phyloP scores from a whole-genome alignment of 2,888 invertebrate genomes.

The Drosophila phalerata region DNA sequence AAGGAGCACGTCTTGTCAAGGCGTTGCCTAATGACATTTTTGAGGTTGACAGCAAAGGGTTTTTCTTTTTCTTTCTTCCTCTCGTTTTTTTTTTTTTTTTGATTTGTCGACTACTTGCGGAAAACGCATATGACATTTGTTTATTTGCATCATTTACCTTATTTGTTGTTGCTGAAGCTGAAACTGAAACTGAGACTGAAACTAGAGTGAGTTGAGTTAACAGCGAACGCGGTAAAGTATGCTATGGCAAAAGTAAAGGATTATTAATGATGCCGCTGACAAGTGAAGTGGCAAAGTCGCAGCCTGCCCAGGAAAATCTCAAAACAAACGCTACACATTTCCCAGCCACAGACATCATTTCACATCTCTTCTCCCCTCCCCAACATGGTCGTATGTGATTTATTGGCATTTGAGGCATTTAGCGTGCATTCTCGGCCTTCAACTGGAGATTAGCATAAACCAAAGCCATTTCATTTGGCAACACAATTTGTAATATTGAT shows the following conservation, averaged over 20 bases:
- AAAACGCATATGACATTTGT: conserved; percentile 82
- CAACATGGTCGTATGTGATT: conserved; percentile 66
- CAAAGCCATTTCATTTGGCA: conserved; percentile 72
- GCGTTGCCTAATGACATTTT: conserved; percentile 82
- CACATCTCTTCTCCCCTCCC: background rate
- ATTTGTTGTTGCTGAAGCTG: conserved; percentile 25
- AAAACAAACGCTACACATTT: conserved; percentile 17
- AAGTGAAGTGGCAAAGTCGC: conserved; percentile 78
- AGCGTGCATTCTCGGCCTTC: conserved; percentile 14
- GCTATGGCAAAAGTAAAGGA: conserved; percentile 73
- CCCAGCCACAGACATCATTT: conserved; percentile 19
- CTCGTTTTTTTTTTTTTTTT: background rate
- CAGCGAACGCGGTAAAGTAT: conserved; percentile 61
- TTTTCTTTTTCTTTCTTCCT: conserved; percentile 25
- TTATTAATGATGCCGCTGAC: conserved; percentile 83
- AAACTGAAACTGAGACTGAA: conserved; percentile 3
- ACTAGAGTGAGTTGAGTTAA: conserved; percentile 35
- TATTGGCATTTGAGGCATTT: conserved; percentile 69
- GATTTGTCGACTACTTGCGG: conserved; percentile 5
- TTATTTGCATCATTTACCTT: conserved; percentile 84
- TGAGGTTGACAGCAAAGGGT: conserved; percentile 80
- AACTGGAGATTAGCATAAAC: conserved; percentile 64
- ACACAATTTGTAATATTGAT: conserved; percentile 73
- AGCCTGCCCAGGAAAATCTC: conserved; percentile 16
- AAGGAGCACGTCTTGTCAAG: conserved; percentile 67